These are phyloP conservation scores for Montipora cactus DNA, from an alignment of 64 coral and sea anemone genomes.

Conservation along the genomic window DNA sequence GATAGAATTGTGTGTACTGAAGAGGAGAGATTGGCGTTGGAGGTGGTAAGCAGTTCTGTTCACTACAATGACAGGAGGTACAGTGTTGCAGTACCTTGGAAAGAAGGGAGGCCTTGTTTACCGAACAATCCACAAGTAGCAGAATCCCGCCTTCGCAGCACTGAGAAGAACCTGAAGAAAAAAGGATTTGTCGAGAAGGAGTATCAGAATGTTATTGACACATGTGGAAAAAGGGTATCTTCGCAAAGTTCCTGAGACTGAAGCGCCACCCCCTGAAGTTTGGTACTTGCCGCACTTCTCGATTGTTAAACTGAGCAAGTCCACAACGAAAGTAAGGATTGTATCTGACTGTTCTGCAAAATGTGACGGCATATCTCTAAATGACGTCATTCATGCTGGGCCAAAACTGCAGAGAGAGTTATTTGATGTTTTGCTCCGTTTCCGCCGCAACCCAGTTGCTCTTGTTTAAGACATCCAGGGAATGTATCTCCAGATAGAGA, in stretches of 20 bases:
- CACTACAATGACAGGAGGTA: constrained; percentile 14
- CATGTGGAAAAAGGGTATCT: constrained; percentile 69
- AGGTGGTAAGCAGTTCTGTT: constrained; percentile 9
- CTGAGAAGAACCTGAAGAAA: constrained; percentile 42
- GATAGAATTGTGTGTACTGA: constrained; percentile 8
- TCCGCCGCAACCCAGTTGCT: constrained; percentile 24
- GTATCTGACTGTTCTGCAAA: constrained; percentile 5
- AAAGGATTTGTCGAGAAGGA: constrained; percentile 49
- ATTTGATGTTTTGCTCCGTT: constrained; percentile 51
- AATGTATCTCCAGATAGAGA: too few species aligned
- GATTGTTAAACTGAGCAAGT: constrained; percentile 54
- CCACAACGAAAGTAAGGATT: constrained; percentile 59
- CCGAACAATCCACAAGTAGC: constrained; percentile 36
- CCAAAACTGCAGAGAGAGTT: constrained; percentile 42
- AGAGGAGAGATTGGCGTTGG: constrained; percentile 31
- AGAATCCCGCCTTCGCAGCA: constrained; percentile 40
- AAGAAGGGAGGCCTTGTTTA: constrained; percentile 19
- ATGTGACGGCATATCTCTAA: background rate
- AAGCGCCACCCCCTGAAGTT: constrained; percentile 5
- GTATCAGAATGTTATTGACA: constrained; percentile 32
- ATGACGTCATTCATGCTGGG: constrained; percentile 28
- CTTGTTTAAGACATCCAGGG: background rate
- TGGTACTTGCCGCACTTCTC: constrained; percentile 65
- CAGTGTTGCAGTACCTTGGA: constrained; percentile 56
- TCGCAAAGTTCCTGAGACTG: background rate